Evolutionary conservation across 2,797 vertebrate genomes (phyloP), one percentile per base, ranked within the genome.

Genomic region (Gymnothorax reevesii): DNA sequence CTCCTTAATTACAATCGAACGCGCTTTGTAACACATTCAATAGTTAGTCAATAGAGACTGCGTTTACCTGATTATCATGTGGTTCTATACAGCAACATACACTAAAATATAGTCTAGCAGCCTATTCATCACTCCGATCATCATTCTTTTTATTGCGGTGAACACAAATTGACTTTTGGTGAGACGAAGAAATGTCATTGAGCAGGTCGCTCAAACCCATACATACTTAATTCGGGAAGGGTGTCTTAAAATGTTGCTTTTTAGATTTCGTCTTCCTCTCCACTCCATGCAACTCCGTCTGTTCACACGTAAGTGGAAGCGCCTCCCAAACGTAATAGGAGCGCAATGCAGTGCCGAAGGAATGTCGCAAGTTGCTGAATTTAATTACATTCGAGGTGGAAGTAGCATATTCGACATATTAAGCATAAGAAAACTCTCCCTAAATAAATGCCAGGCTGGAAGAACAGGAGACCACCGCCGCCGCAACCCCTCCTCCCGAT

Each of bases 401-500:
- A 9, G 57, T 59, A 27, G 54, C 55, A 25, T 82, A 57, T 54
- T 57, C 57, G 17, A 59, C 2, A 25, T 7, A 27, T 7, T 22
- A 25, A 22, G 5, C 0, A 62, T 57, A 15, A 15, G 54, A 22
- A 82, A 62, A 62, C 75, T 80, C 57, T 77, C 54, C 57, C 75
- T 62, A 49, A 49, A 82, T 62, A 42, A 22, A 82, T 33, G 27
- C 49, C 8, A 52, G 49, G 52, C 52, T 80, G 13, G 8, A 64
- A 42, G 33, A 49, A 57, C 9, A 55, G 62, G 64, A 42, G 57
- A 57, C 5, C 64, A 57, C 52, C 59, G 83, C 87, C 86, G 88
- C 87, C 83, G 88, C 91, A 91, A 91, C 90, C 89, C 62, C 84
- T 90, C 88, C 88, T 62, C 87, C 59, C 84, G 88, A 90, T 88